Percentiles rank a stretch among this genome's conserved stretches.
phyloP scores from a whole-genome alignment of 2,888 invertebrate species.

The Bellardia bayeri region DNA sequence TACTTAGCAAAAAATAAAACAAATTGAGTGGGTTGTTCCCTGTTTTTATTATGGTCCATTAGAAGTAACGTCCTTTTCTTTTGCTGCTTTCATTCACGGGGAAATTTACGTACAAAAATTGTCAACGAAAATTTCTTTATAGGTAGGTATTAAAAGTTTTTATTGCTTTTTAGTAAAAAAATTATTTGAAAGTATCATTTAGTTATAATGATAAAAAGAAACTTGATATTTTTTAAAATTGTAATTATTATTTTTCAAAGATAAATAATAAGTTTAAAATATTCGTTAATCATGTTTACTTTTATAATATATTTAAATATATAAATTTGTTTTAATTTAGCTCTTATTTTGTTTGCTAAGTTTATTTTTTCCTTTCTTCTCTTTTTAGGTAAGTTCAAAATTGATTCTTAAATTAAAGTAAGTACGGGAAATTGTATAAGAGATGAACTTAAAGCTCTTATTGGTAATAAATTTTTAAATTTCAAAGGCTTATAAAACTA shows the following conservation, averaged over 20 bases:
- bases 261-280: neutral
- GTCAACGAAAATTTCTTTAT: conserved; percentile 9
- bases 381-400: conserved; percentile 44
- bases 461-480: too few relatives aligned
- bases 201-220: conserved; percentile 1
- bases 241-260: neutral
- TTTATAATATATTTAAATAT: too few relatives aligned
- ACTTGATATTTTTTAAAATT: conserved; percentile 4
- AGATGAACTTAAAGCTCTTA: too few relatives aligned
- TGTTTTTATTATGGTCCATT: conserved; percentile 40
- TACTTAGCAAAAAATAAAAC: neutral
- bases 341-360: conserved; percentile 10
- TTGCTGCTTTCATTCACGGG: neutral
- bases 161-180: neutral
- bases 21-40: conserved; percentile 52
- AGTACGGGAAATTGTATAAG: neutral
- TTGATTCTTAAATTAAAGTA: neutral
- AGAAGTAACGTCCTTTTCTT: neutral
- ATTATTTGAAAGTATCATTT: neutral
- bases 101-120: neutral
- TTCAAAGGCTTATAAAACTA: too few relatives aligned
- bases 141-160: conserved; percentile 21
- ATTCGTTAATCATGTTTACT: neutral
- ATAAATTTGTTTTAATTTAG: neutral
- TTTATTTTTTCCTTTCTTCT: neutral